phyloP scores from a whole-genome alignment of 2,888 invertebrate species.

The Drosophila cognata region DNA sequence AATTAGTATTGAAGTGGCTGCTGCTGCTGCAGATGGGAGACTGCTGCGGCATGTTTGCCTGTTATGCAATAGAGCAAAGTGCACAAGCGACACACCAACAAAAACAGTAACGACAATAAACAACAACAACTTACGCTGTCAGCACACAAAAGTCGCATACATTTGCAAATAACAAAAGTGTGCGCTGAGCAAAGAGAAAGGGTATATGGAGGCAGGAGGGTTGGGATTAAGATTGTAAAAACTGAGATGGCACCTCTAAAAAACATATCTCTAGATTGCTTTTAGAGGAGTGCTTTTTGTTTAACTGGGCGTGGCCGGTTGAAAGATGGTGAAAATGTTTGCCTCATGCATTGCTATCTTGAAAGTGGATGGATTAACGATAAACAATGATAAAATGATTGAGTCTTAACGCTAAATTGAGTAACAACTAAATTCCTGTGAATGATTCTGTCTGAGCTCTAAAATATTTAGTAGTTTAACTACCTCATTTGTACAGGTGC shows the following conservation, averaged over 20 bases:
- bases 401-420: background rate
- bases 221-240: background rate
- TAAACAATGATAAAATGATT: background rate
- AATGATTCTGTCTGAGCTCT: background rate
- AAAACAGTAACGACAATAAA: conserved; percentile 27
- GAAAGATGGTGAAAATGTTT: conserved; percentile 17
- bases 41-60: conserved; percentile 35
- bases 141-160: conserved; percentile 40
- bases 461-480: background rate
- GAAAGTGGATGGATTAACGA: conserved; percentile 3
- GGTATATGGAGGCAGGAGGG: background rate
- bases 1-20: conserved; percentile 49
- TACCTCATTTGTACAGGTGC: conserved; percentile 1
- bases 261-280: conserved; percentile 1
- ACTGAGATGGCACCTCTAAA: conserved; percentile 25
- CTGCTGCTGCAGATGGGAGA: conserved; percentile 13
- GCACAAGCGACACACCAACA: conserved; percentile 48
- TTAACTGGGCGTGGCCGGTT: conserved; percentile 13
- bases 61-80: conserved; percentile 74
- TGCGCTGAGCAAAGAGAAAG: conserved; percentile 34
- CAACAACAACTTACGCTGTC: conserved; percentile 26
- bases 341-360: conserved; percentile 6
- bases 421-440: background rate
- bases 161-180: conserved; percentile 43
- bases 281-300: conserved; percentile 2